These are phyloP conservation scores for Clarias gariepinus DNA, from an alignment of 2,113 vertebrate genomes.

Conservation along the genomic window DNA sequence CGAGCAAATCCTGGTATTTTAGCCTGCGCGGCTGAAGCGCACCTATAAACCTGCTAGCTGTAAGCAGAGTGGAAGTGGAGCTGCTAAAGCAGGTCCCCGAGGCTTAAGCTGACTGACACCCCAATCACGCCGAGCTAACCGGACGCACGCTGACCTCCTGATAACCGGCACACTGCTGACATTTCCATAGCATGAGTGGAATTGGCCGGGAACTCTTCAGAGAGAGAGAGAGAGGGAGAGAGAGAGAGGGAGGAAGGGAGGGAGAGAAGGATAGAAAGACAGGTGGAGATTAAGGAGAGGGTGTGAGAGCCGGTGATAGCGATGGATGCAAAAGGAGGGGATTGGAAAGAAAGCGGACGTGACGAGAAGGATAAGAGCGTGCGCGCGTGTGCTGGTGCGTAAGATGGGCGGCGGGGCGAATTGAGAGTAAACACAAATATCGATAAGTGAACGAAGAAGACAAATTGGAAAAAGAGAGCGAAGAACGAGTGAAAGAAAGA, in stretches of 20 bases:
- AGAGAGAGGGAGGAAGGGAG: neutral
- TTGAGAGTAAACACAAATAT: slow-evolving; percentile 3
- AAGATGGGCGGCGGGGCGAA: neutral
- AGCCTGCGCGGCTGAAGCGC: neutral
- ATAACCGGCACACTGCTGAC: slow-evolving; percentile 41
- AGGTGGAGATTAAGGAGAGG: slow-evolving; percentile 37
- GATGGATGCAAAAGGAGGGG: slow-evolving; percentile 6
- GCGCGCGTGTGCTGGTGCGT: neutral
- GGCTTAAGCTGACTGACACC: slow-evolving; percentile 40
- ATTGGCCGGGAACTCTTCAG: slow-evolving; percentile 42
- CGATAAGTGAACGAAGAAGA: neutral
- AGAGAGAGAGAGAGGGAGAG: neutral
- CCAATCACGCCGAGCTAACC: slow-evolving; percentile 40
- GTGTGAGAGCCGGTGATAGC: slow-evolving; percentile 35
- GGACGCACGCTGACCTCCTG: slow-evolving; percentile 27
- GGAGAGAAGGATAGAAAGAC: too few relatives aligned
- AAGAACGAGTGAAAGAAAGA: neutral
- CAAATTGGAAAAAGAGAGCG: neutral
- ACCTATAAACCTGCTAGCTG: neutral
- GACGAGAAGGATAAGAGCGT: slow-evolving; percentile 14
- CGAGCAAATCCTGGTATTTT: neutral
- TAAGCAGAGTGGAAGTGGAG: neutral
- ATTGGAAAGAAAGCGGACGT: slow-evolving; percentile 25
- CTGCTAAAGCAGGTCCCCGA: slow-evolving; percentile 4
- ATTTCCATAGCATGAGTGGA: slow-evolving; percentile 45